Percentiles rank a stretch among this genome's conserved stretches.
Conservation (phyloP, 1,140 invertebrate genomes). For the Conus betulinus region DNA sequence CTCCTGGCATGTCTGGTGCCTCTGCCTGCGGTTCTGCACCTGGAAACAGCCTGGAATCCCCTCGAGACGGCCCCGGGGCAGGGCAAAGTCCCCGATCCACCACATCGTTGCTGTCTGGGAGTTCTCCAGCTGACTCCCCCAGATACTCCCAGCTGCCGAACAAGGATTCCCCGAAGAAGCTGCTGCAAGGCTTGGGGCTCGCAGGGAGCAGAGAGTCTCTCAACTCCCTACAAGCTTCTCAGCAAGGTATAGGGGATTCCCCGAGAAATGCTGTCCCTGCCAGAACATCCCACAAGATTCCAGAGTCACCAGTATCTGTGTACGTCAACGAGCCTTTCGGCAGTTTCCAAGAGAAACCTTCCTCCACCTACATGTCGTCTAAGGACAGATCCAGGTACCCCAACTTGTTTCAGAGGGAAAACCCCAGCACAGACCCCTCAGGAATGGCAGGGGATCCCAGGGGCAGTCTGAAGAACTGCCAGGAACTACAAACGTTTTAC, state of each 20-base stretch:
- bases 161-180: background rate
- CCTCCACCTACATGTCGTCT: background rate
- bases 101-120: background rate
- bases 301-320: background rate
- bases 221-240: background rate
- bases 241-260: background rate
- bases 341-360: background rate
- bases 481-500: constrained; percentile 29
- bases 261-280: constrained; percentile 4
- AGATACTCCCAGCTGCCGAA: constrained; percentile 32
- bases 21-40: background rate
- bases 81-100: background rate
- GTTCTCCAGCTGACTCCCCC: background rate
- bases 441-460: background rate
- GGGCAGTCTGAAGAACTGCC: constrained; percentile 12
- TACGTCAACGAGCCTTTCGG: constrained; percentile 10
- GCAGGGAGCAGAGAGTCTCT: constrained; percentile 4
- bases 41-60: background rate
- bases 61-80: background rate
- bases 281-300: background rate
- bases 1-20: background rate
- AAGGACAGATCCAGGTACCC: background rate
- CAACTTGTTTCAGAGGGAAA: background rate
- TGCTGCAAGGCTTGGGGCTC: background rate
- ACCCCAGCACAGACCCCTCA: background rate